Conservation (phyloP, 2,113 vertebrate genomes). For the Colistium nudipinnis region DNA sequence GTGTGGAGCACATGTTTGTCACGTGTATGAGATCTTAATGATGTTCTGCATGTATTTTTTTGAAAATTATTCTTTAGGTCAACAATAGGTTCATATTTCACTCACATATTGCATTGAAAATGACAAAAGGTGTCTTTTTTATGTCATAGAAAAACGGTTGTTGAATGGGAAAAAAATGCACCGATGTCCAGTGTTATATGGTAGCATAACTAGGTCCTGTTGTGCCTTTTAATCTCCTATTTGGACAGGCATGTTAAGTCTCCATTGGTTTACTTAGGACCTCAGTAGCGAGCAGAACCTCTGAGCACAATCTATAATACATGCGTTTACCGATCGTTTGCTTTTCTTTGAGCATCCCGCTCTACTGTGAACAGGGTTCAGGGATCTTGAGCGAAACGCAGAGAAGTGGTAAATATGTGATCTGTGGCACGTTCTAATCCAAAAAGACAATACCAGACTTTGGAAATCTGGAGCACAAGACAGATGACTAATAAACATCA, state of each 20-base stretch:
- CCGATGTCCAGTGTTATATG: not conserved
- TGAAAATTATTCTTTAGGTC: too few relatives aligned
- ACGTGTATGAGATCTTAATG: not conserved
- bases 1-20: not conserved
- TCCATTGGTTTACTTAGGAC: not conserved
- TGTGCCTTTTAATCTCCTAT: not conserved
- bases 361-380: not conserved
- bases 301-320: slow-evolving; percentile 3
- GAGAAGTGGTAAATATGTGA: not conserved
- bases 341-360: slow-evolving; percentile 5
- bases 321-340: not conserved
- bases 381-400: not conserved
- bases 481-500: slow-evolving; percentile 26
- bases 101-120: not conserved
- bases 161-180: not conserved
- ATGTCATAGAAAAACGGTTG: not conserved
- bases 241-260: slow-evolving; percentile 1
- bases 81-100: not conserved
- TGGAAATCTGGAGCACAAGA: slow-evolving; percentile 40
- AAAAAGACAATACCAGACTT: not conserved
- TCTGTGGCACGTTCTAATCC: not conserved
- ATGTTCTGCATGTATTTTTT: not conserved
- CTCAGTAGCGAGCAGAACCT: not conserved
- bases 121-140: not conserved
- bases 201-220: not conserved